Conservation (phyloP, 2,888 invertebrate genomes). For the Druceiella hillmani region DNA sequence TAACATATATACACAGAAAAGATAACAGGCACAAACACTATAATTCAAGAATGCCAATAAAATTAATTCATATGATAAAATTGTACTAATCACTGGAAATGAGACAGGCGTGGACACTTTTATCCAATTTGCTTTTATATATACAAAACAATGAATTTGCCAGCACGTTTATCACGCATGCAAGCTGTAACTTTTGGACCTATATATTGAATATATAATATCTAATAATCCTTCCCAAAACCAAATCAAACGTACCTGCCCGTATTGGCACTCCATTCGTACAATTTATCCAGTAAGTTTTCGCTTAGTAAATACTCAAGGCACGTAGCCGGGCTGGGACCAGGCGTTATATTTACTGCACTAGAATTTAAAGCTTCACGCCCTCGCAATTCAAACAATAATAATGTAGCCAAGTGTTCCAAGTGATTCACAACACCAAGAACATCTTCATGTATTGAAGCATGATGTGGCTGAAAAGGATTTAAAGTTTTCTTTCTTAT, state of each 20-base stretch:
- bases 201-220: no score
- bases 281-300: slow-evolving; percentile 79
- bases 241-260: slow-evolving; percentile 57
- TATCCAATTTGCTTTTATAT: no score
- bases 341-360: slow-evolving; percentile 30
- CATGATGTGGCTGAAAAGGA: slow-evolving; percentile 43
- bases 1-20: no score
- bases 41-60: no score
- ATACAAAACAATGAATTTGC: no score
- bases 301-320: slow-evolving; percentile 80
- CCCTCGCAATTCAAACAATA: slow-evolving; percentile 75
- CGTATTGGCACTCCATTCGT: slow-evolving; percentile 78
- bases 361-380: slow-evolving; percentile 35
- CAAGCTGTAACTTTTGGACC: no score
- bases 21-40: no score
- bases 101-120: no score
- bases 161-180: no score
- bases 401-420: slow-evolving; percentile 82
- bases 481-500: slow-evolving; percentile 13
- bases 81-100: no score
- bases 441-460: slow-evolving; percentile 77
- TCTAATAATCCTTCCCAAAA: no score
- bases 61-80: no score
- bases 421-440: slow-evolving; percentile 86
- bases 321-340: slow-evolving; percentile 58